phyloP scores from a whole-genome alignment of 2,113 vertebrate species.

The Misgurnus mizolepis region DNA sequence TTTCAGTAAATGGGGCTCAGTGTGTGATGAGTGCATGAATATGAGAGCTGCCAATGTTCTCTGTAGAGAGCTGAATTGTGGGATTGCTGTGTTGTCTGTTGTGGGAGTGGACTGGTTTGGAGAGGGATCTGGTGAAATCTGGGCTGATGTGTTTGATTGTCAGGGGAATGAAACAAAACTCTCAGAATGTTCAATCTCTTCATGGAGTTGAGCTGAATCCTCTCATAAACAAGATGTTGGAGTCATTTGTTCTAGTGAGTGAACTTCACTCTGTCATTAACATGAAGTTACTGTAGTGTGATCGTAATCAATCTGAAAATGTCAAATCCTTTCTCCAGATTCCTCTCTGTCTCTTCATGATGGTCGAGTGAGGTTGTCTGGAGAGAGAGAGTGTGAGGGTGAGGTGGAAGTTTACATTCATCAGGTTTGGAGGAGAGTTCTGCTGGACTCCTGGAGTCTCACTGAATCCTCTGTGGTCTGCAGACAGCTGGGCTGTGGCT shows the following conservation, averaged over 20 bases:
- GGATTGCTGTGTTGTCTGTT: conserved; percentile 45
- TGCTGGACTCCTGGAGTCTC: conserved; percentile 12
- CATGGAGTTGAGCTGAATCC: conserved; percentile 58
- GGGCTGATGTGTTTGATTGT: conserved; percentile 55
- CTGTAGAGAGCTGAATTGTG: conserved; percentile 56
- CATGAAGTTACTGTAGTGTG: not conserved
- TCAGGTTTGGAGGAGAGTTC: no score
- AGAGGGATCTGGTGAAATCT: conserved; percentile 35
- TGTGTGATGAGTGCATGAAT: conserved; percentile 52
- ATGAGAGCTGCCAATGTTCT: conserved; percentile 49
- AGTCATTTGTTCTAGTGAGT: conserved; percentile 26
- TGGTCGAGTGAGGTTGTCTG: no score
- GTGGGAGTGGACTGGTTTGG: conserved; percentile 49
- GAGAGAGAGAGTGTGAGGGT: no score
- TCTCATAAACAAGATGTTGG: conserved; percentile 25
- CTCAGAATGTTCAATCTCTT: conserved; percentile 43
- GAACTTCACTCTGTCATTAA: not conserved
- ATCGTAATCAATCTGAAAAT: no score
- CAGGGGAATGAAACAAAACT: conserved; percentile 49
- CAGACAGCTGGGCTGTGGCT: no score
- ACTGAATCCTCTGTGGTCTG: no score
- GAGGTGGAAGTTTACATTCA: no score
- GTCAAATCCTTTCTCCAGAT: no score
- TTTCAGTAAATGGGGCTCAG: not conserved
- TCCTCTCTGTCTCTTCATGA: no score